Evolutionary conservation across 2,797 vertebrate genomes (phyloP).

Genomic region (Alcedo atthis): DNA sequence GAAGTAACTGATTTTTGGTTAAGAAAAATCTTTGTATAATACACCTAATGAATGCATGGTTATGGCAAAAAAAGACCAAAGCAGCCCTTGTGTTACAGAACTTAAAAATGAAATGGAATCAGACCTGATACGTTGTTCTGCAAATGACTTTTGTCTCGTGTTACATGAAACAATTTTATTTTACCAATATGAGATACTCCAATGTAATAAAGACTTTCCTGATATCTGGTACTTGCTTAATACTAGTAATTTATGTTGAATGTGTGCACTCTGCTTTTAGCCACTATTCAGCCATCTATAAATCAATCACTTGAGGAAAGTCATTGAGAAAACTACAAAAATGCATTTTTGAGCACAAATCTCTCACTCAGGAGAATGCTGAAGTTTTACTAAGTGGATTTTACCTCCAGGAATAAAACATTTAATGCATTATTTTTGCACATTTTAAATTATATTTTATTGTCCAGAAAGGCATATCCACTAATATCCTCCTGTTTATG

Average conservation of each 20-base stretch:
- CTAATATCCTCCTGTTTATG: not conserved
- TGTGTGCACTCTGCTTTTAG: constrained; percentile 29
- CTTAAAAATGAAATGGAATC: not conserved
- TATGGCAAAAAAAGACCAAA: not conserved
- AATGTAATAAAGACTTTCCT: not conserved
- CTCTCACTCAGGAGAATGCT: not conserved
- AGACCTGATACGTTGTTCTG: not conserved
- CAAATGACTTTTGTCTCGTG: not conserved
- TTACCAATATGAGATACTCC: not conserved
- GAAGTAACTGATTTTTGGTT: not conserved
- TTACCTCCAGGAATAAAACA: not conserved
- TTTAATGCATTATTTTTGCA: not conserved
- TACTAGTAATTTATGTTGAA: constrained; percentile 5
- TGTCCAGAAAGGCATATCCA: not conserved
- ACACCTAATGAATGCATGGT: not conserved
- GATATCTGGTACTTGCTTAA: not conserved
- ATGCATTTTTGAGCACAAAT: constrained; percentile 9
- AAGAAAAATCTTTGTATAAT: not conserved
- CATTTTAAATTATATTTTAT: not conserved
- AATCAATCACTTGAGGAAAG: constrained; percentile 23
- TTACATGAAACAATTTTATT: not conserved
- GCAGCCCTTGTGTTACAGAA: not conserved
- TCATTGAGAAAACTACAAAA: constrained; percentile 44
- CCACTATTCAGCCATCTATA: not conserved
- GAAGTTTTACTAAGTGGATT: not conserved